These are phyloP conservation scores for Eurystomus gularis DNA, from an alignment of 2,113 vertebrate genomes.

Conservation along the genomic window DNA sequence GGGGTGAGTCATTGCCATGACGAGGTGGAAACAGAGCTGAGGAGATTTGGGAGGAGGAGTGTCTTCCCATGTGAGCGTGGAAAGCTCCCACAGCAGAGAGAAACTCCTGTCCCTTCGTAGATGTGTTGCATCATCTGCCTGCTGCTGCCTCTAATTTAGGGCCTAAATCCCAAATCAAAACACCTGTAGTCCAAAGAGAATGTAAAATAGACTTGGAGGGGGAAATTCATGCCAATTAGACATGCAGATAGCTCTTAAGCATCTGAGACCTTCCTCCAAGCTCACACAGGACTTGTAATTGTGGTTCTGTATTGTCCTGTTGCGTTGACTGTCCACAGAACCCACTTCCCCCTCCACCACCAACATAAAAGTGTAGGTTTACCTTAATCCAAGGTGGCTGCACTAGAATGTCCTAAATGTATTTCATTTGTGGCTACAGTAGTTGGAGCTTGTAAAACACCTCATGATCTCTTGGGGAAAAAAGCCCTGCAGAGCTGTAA, in stretches of 20 bases:
- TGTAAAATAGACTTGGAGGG: background rate
- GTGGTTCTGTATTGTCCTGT: background rate
- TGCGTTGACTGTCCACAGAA: background rate
- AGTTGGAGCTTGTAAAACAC: background rate
- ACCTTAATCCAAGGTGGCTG: background rate
- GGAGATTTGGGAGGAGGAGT: background rate
- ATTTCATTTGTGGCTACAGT: background rate
- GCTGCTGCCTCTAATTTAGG: slow-evolving; percentile 42
- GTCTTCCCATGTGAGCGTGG: background rate
- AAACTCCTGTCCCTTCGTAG: background rate
- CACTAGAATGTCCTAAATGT: background rate
- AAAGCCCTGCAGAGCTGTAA: background rate
- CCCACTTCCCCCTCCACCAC: background rate
- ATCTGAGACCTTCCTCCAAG: background rate
- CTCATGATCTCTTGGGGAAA: background rate
- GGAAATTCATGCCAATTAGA: slow-evolving; percentile 24
- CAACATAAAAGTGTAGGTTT: background rate
- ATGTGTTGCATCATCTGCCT: slow-evolving; percentile 24
- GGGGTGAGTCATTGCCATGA: slow-evolving; percentile 1
- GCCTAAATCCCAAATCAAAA: slow-evolving; percentile 24
- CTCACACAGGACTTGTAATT: background rate
- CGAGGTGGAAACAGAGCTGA: background rate
- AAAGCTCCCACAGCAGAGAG: background rate
- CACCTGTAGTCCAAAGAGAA: slow-evolving; percentile 3
- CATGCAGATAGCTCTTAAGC: background rate